Evolutionary conservation across 2,113 vertebrate species (phyloP), one percentile per base, ranked within the genome.

Genomic region (Pitta sordida): DNA sequence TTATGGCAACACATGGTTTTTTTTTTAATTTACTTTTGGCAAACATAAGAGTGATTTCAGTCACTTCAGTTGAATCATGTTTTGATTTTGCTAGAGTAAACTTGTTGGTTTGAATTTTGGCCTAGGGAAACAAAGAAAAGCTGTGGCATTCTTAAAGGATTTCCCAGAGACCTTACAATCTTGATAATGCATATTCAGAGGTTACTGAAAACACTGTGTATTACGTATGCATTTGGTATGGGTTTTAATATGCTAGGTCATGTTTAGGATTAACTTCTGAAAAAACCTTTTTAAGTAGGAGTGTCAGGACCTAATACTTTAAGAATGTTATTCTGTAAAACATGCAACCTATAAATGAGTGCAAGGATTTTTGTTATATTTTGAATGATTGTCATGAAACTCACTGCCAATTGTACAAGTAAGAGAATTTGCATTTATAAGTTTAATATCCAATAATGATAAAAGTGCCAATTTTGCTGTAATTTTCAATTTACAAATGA

Each of bases 1-100:
- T 69, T 44, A 64, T 29, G 7, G 5, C 13, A 84, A n/a, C 11
- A 27, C 4, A 2, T 2, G 0, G n/a, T n/a, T n/a, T 44, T 16
- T 63, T 75, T 81, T 90, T 82, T 3, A 41, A 56, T 15, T 37
- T 7, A 32, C 19, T 68, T 85, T 83, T 73, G 22, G 63, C 7
- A 77, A 76, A 41, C 3, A 1, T 58, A 32, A 15, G 17, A 60
- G 9, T 65, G 43, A 76, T 76, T 86, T 69, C 5, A 22, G 12
- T 58, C 22, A 36, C n/a, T 69, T 87, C n/a, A 36, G 4, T 11
- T 75, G 32, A 91, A 56, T 5, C 3, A 4, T 37, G 9, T 53
- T 44, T 36, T 39, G 19, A 68, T 76, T 69, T 88, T 83, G 36
- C 30, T 15, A 21, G 24, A 68, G 7, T 39, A 60, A 81, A 60